A percentile compares a stretch with the other conserved stretches of the same genome.
Evolutionary conservation across 1,140 invertebrate species (phyloP).

Genomic region (Pseudomyrmex dendroicus): DNA sequence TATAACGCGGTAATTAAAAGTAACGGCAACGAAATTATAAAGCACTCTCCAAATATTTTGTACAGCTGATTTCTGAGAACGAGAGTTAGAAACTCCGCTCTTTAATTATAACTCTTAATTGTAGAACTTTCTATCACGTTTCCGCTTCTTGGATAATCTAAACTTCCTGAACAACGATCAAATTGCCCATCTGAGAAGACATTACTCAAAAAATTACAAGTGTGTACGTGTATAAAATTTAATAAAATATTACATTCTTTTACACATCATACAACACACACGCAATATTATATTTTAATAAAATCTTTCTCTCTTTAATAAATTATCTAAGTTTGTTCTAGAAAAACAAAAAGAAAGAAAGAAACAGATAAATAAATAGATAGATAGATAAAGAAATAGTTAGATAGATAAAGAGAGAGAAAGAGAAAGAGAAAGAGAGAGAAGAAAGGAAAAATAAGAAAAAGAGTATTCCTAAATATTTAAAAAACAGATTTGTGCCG

Average conservation of each 20-base stretch:
- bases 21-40: constrained; percentile 9
- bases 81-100: constrained; percentile 13
- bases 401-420: too few relatives aligned
- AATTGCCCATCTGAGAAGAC: constrained; percentile 19
- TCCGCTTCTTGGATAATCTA: constrained; percentile 15
- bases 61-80: constrained; percentile 26
- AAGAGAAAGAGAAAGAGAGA: too few relatives aligned
- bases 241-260: background rate
- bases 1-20: constrained; percentile 45
- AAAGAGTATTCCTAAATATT: too few relatives aligned
- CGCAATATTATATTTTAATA: background rate
- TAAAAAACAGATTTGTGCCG: too few relatives aligned
- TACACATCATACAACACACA: too few relatives aligned
- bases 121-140: constrained; percentile 63
- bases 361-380: too few relatives aligned
- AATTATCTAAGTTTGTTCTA: background rate
- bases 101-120: constrained; percentile 65
- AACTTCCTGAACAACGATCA: constrained; percentile 34
- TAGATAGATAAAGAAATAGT: too few relatives aligned
- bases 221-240: background rate
- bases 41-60: constrained; percentile 43
- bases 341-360: background rate
- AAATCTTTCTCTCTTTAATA: background rate
- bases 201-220: background rate
- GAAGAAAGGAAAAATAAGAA: too few relatives aligned